Evolutionary conservation across 1,140 invertebrate species (phyloP), one percentile per base, ranked within the genome.

Genomic region (Pseudobourletiella spinata): DNA sequence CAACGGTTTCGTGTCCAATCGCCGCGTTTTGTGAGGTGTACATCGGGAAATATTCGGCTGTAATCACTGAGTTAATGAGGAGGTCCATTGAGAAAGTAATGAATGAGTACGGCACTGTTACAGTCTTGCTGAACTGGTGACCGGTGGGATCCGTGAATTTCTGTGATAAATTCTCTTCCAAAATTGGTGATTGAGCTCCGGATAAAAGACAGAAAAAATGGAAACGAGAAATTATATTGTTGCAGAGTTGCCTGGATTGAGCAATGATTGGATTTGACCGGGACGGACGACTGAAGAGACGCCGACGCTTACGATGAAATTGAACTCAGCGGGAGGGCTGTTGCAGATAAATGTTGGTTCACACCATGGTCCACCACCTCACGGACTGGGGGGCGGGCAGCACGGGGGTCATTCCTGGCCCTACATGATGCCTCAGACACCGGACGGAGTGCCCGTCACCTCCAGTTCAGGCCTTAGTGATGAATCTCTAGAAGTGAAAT

Each of bases 291-390:
- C 52, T 18, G 52, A 55, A 22, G 46, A 48, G 46, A 55, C 52
- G 52, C 52, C 52, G 52, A 55, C 25, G 52, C 30, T 26, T 32
- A 55, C 52, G 52, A 55, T 55, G 52, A 55, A 55, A 55, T 39
- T 55, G 30, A 55, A 55, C 39, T 32, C 52, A 29, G 52, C 52
- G 16, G 52, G 52, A 32, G 52, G 52, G n/a, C 52, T 55, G 3
- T 22, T 55, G 22, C 52, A 55, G 26, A 55, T 55, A n/a, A 55
- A 55, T 55, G 52, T 55, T 15, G 52, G 29, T 8, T 39, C 26
- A n/a, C 52, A 35, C 22, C 28, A 55, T 35, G 29, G 52, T 26
- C 50, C 52, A 55, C 52, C 52, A 14, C 26, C 16, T 39, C 32
- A 39, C n/a, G 32, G 8, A 39, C 8, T 39, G 32, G 32, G 8